Conservation (phyloP, 2,113 vertebrate species). For the Lota lota region DNA sequence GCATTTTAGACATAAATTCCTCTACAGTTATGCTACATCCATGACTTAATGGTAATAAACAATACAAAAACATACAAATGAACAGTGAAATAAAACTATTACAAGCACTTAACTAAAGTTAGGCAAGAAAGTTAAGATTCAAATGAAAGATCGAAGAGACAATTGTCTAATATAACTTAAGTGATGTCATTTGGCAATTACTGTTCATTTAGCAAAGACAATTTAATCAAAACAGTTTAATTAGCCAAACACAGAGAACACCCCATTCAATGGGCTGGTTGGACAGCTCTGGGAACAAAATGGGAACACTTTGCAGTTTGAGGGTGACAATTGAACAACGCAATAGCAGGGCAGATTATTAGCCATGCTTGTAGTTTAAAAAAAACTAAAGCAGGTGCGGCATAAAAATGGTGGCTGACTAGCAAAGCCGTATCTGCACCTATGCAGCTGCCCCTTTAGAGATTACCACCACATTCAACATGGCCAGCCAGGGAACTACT, state of each 20-base stretch:
- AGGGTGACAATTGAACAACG: slow-evolving; percentile 47
- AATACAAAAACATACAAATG: no score
- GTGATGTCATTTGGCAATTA: neutral
- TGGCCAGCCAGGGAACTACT: slow-evolving; percentile 32
- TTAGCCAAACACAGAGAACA: slow-evolving; percentile 32
- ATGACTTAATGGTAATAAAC: no score
- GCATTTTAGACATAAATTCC: no score
- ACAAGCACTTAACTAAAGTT: no score
- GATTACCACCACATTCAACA: slow-evolving; percentile 60
- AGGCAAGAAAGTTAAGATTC: no score
- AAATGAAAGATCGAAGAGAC: no score
- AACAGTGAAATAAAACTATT: no score
- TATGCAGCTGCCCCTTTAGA: slow-evolving; percentile 69
- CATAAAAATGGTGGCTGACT: slow-evolving; percentile 41
- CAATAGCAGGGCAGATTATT: slow-evolving; percentile 10
- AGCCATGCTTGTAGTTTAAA: slow-evolving; percentile 1
- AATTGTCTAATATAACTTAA: no score
- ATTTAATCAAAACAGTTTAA: slow-evolving; percentile 25
- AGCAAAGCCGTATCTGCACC: slow-evolving; percentile 38
- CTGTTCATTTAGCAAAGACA: slow-evolving; percentile 12
- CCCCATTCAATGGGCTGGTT: slow-evolving; percentile 25
- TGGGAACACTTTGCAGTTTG: slow-evolving; percentile 31
- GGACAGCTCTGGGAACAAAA: slow-evolving; percentile 26
- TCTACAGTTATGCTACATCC: no score
- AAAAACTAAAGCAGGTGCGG: slow-evolving; percentile 21